phyloP scores from a whole-genome alignment of 1,140 invertebrate genomes.

The Antheraea pernyi region DNA sequence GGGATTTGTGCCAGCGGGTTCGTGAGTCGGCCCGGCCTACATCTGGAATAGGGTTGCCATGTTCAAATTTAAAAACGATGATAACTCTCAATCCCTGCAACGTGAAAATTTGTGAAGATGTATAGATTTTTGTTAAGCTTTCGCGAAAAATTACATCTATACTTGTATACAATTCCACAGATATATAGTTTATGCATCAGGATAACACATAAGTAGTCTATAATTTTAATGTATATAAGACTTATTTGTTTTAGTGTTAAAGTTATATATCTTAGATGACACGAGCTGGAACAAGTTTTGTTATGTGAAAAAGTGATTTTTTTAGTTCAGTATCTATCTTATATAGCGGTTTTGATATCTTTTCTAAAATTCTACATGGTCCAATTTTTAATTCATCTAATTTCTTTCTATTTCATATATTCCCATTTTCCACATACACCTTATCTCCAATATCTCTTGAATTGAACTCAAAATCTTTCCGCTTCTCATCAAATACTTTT shows the following conservation, averaged over 20 bases:
- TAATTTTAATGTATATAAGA: too few species aligned
- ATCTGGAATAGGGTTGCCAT: background rate
- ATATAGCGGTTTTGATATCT: conserved; percentile 2
- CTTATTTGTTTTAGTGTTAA: too few species aligned
- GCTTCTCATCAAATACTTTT: background rate
- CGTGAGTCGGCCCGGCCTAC: conserved; percentile 37
- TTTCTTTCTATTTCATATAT: conserved; percentile 5
- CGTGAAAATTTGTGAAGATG: background rate
- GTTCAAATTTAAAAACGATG: background rate
- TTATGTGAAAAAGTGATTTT: conserved; percentile 7
- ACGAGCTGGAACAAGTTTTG: conserved; percentile 6
- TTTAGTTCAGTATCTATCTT: background rate
- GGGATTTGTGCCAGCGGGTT: conserved; percentile 45
- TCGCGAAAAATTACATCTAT: too few species aligned
- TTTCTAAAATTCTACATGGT: conserved; percentile 6
- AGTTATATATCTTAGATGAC: too few species aligned
- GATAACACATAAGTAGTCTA: too few species aligned
- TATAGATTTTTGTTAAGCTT: too few species aligned
- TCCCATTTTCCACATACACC: conserved; percentile 8
- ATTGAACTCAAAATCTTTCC: background rate
- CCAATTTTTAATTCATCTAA: conserved; percentile 12
- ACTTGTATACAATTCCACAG: too few species aligned
- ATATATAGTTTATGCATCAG: too few species aligned
- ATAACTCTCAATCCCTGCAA: background rate
- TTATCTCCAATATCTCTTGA: background rate